These are phyloP conservation scores for Eulemur mongoz DNA, from an alignment of 2,797 vertebrate genomes.

Conservation along the genomic window DNA sequence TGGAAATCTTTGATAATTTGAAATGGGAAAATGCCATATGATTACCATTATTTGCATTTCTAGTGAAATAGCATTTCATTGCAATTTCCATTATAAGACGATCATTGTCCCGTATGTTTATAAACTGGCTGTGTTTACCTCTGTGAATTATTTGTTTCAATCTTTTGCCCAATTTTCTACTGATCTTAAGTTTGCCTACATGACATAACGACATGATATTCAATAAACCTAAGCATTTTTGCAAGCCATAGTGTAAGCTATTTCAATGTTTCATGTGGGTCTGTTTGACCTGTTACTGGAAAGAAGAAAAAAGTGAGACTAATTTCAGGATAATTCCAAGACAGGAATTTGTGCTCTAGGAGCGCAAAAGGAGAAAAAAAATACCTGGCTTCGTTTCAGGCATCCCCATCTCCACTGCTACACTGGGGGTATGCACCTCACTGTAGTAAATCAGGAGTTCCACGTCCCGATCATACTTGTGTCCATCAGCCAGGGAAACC, in stretches of 20 bases:
- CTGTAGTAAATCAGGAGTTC: conserved; percentile 90
- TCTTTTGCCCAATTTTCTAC: not conserved
- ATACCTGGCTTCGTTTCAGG: conserved; percentile 83
- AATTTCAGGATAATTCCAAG: not conserved
- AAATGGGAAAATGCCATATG: not conserved
- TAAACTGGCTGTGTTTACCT: not conserved
- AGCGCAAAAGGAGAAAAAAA: not conserved
- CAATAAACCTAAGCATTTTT: not conserved
- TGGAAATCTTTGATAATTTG: not conserved
- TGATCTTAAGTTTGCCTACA: not conserved
- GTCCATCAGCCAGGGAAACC: conserved; percentile 88
- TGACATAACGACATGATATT: not conserved
- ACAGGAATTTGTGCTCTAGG: not conserved
- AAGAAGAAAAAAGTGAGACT: not conserved
- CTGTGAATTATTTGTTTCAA: not conserved
- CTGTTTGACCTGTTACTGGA: not conserved
- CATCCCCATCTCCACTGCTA: conserved; percentile 86
- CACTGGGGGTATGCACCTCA: conserved; percentile 86
- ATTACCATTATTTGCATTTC: not conserved
- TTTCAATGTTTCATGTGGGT: not conserved
- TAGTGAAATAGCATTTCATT: not conserved
- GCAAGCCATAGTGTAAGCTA: not conserved
- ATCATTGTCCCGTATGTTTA: not conserved
- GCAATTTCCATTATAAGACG: not conserved
- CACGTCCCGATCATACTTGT: conserved; percentile 90